These are phyloP conservation scores for Caradrina clavipalpis DNA, from an alignment of 2,888 invertebrate genomes.

Conservation along the genomic window DNA sequence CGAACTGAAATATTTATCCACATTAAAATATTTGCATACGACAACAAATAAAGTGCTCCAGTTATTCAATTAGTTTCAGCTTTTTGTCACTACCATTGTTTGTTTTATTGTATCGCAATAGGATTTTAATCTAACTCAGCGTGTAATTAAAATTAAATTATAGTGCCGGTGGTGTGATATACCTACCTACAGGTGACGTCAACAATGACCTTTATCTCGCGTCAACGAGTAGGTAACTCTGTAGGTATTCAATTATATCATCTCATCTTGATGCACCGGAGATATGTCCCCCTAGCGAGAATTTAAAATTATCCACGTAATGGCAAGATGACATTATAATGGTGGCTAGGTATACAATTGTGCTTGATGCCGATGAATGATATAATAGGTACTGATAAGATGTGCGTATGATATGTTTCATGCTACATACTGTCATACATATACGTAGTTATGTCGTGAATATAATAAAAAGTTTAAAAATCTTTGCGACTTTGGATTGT, in stretches of 20 bases:
- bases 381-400: no score
- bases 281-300: neutral
- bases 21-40: no score
- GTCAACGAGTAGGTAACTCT: neutral
- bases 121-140: neutral
- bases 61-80: neutral
- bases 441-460: no score
- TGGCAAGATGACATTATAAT: conserved; percentile 6
- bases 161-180: neutral
- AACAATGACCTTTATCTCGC: neutral
- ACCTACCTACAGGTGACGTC: conserved; percentile 4
- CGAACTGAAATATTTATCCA: no score
- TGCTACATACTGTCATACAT: no score
- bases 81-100: neutral
- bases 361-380: neutral
- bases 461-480: no score
- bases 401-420: no score
- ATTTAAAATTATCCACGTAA: neutral
- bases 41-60: neutral
- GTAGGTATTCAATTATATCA: conserved; percentile 12
- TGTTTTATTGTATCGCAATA: neutral
- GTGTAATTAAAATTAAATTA: neutral
- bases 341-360: neutral
- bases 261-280: conserved; percentile 21
- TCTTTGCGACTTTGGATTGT: no score